Base-by-base conservation (phyloP, 2,888 invertebrate species). In the Gari tellinella region DNA sequence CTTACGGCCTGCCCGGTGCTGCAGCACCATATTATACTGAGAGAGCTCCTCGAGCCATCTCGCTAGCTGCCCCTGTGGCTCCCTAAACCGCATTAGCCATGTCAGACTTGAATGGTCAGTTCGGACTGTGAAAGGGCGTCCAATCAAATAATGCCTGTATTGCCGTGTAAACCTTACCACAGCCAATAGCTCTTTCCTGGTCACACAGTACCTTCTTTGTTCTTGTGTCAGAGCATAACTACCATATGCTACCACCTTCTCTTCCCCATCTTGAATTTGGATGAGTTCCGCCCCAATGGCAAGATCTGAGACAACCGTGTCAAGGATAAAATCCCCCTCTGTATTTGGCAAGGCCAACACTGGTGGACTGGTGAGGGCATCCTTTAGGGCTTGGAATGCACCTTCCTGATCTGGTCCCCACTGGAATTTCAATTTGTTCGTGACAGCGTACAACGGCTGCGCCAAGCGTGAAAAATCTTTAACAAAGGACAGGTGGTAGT, bases 41-140 rank as follows among this genome's bases (percentile, higher is more conserved):
- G 53, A 48, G 2, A 81, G 41, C 25, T 76, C 76, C 37, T 76
- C 79, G 14, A 76, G 23, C 82, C 78, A 78, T 19, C 70, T 40
- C 0, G 78, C 78, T 10, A 79, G 31, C n/a, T n/a, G n/a, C 15
- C 49, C 49, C n/a, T 52, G 52, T 14, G 25, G 76, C 67, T 7
- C 77, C 68, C 45, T 52, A 37, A 61, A 46, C 14, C 25, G 25
- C 15, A 55, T 2, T 17, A 68, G 31, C 57, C 62, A 62, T 15
- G 51, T 55, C 19, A 76, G 43, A 49, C 76, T 76, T 1, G 49
- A 66, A 53, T 81, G 78, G 38, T 76, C 79, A 1, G 76, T 81
- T 15, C 74, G 23, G 4, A 82, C 66, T 12, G 41, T 41, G 26
- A 79, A 80, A 5, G 19, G 14, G n/a, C 56, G 38, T 0, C 75